Conservation (phyloP, 1,140 invertebrate species). For the Rhagoletis zephyria region DNA sequence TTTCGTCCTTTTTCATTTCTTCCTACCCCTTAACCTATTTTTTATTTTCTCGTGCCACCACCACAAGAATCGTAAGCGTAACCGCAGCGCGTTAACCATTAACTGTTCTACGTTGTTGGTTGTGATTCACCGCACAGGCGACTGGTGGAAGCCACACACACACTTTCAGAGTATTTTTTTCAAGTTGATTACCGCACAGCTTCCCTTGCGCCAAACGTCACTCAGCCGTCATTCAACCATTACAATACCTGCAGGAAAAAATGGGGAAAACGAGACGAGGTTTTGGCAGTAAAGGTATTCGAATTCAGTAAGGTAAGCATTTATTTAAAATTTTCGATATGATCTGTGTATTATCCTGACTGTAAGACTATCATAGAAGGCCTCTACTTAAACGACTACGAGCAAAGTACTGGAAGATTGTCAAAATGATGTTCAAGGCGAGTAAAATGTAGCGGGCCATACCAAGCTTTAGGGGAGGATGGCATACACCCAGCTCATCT, state of each 20-base stretch:
- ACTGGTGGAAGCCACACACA: background rate
- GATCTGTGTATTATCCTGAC: too few species aligned
- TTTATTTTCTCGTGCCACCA: background rate
- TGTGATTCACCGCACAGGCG: constrained; percentile 10
- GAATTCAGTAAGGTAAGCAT: too few species aligned
- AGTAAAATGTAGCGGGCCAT: too few species aligned
- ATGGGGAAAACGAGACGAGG: too few species aligned
- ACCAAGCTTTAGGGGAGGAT: too few species aligned
- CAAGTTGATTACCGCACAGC: background rate
- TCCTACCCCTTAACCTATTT: background rate
- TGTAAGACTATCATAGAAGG: too few species aligned
- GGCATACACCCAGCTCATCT: too few species aligned
- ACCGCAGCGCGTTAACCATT: constrained; percentile 70
- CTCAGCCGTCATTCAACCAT: constrained; percentile 33
- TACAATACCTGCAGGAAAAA: constrained; percentile 12
- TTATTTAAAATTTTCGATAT: too few species aligned
- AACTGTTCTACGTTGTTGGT: constrained; percentile 54
- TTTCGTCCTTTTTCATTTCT: constrained; percentile 3
- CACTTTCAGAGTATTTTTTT: background rate
- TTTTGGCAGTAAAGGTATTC: too few species aligned
- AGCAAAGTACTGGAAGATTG: too few species aligned
- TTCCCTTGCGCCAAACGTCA: constrained; percentile 31
- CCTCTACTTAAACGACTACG: too few species aligned
- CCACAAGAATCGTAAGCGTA: constrained; percentile 67
- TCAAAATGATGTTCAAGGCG: too few species aligned